Percentiles rank a stretch among this genome's conserved stretches.
Evolutionary conservation across 2,797 vertebrate genomes (phyloP).

Genomic region (Kryptopterus vitreolus): DNA sequence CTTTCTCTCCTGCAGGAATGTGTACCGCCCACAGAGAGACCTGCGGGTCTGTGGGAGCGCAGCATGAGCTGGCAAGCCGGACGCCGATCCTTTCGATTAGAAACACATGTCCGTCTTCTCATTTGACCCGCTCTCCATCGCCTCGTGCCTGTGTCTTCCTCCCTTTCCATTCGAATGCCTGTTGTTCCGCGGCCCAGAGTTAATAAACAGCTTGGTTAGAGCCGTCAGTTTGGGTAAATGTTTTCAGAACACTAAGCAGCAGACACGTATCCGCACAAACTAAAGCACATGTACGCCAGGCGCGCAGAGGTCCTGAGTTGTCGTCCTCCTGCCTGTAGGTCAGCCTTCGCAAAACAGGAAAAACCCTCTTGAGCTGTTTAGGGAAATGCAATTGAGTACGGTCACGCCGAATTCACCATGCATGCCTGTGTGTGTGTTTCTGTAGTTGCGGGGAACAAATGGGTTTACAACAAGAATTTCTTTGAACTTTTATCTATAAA

Average conservation of each 20-base stretch:
- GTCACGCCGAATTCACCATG: conserved; percentile 4
- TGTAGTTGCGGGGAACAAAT: background rate
- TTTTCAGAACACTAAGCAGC: conserved; percentile 53
- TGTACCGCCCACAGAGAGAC: conserved; percentile 36
- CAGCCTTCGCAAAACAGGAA: background rate
- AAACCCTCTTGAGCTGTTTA: conserved; percentile 20
- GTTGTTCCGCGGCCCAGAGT: conserved; percentile 52
- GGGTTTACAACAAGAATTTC: background rate
- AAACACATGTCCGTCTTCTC: conserved; percentile 57
- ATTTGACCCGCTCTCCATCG: conserved; percentile 18
- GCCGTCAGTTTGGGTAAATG: conserved; percentile 54
- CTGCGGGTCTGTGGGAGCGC: conserved; percentile 55
- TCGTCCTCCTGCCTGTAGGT: conserved; percentile 18
- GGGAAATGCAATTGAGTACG: conserved; percentile 19
- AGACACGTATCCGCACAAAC: conserved; percentile 36
- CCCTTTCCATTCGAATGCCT: conserved; percentile 43
- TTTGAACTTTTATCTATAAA: background rate
- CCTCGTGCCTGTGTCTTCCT: conserved; percentile 14
- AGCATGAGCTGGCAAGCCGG: conserved; percentile 49
- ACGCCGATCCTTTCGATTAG: conserved; percentile 53
- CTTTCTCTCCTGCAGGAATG: conserved; percentile 45
- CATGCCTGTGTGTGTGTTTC: conserved; percentile 17
- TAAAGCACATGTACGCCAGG: background rate
- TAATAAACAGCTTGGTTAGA: conserved; percentile 53
- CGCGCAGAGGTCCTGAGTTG: conserved; percentile 19